Conservation (phyloP, 2,113 vertebrate genomes). For the Maccullochella peelii region DNA sequence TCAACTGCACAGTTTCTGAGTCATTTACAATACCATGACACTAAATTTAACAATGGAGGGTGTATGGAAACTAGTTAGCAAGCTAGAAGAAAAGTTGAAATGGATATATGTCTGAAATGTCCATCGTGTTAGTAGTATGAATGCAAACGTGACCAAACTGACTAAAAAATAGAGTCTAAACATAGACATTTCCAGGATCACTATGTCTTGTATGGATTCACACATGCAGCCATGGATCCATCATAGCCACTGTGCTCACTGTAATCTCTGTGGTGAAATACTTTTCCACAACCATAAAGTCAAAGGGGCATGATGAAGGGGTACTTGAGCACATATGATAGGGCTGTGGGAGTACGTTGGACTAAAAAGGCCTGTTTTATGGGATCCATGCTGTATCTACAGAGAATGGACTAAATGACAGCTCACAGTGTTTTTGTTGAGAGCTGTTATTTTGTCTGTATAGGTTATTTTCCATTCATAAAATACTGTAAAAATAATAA, state of each 20-base stretch:
- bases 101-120: background rate
- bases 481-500: background rate
- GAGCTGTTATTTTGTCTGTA: conserved; percentile 1
- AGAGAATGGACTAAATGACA: background rate
- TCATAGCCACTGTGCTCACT: background rate
- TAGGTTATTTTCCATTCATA: background rate
- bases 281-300: conserved; percentile 5
- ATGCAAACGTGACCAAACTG: background rate
- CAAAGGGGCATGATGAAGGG: background rate
- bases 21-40: background rate
- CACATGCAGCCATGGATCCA: too few relatives aligned
- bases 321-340: background rate
- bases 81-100: background rate
- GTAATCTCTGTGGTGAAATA: background rate
- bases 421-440: background rate
- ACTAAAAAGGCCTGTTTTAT: conserved; percentile 6
- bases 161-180: background rate
- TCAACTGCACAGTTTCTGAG: background rate
- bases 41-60: background rate
- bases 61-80: background rate
- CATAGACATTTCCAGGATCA: background rate
- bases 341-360: background rate
- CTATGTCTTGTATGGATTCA: too few relatives aligned
- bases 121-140: background rate
- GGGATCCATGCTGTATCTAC: background rate